Percentiles rank a stretch among this genome's conserved stretches.
Conservation (phyloP, 2,113 vertebrate species). For the Tachycineta bicolor region DNA sequence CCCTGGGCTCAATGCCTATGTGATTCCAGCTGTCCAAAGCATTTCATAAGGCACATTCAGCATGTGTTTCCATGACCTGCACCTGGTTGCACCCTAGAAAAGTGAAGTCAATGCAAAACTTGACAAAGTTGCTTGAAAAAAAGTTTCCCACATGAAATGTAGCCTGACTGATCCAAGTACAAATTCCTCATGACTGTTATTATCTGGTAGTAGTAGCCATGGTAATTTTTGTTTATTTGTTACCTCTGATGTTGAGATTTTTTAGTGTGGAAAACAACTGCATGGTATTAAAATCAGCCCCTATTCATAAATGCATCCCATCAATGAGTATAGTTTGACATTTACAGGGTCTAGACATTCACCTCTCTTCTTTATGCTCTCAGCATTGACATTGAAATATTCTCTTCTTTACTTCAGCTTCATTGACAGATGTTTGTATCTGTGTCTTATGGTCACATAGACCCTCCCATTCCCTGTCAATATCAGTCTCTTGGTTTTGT, state of each 20-base stretch:
- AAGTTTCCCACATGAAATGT: neutral
- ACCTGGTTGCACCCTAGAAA: neutral
- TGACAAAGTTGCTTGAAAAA: neutral
- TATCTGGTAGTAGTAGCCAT: neutral
- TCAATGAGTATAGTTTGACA: neutral
- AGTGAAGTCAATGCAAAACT: neutral
- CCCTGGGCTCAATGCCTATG: neutral
- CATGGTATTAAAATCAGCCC: neutral
- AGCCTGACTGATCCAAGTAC: neutral
- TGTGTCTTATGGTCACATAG: neutral
- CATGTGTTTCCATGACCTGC: neutral
- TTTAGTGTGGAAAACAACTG: neutral
- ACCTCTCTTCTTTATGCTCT: neutral
- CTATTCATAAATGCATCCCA: neutral
- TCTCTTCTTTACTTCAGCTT: neutral
- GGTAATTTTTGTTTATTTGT: neutral
- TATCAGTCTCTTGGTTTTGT: neutral
- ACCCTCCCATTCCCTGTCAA: neutral
- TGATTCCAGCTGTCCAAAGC: neutral
- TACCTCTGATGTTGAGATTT: neutral
- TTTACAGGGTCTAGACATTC: neutral
- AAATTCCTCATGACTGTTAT: neutral
- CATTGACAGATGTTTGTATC: neutral
- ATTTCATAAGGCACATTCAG: neutral
- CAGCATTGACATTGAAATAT: neutral